Percentiles rank a stretch among this genome's conserved stretches.
Evolutionary conservation across 1,140 invertebrate species (phyloP).

Genomic region (Panagrolaimus sp.): DNA sequence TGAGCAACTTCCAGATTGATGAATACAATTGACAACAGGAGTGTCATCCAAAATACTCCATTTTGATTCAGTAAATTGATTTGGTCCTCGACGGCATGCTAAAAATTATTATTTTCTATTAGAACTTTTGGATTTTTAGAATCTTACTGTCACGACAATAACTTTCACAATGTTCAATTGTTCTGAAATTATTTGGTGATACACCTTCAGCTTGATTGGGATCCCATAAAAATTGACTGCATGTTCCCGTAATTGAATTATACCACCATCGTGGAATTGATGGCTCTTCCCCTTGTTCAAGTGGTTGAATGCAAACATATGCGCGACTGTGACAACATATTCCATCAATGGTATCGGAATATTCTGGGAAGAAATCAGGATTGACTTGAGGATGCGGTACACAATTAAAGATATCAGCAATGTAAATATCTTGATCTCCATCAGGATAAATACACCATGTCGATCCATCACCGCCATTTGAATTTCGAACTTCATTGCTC

Average conservation of each 20-base stretch:
- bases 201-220: slow-evolving; percentile 48
- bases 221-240: slow-evolving; percentile 56
- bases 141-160: slow-evolving; percentile 49
- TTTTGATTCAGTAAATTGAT: slow-evolving; percentile 42
- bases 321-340: slow-evolving; percentile 55
- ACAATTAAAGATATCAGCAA: slow-evolving; percentile 58
- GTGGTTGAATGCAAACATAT: slow-evolving; percentile 54
- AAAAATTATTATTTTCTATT: too few species aligned
- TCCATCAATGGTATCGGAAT: slow-evolving; percentile 52
- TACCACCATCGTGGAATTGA: slow-evolving; percentile 57
- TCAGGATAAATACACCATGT: slow-evolving; percentile 56
- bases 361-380: slow-evolving; percentile 52
- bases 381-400: slow-evolving; percentile 53
- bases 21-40: slow-evolving; percentile 50
- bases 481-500: slow-evolving; percentile 40
- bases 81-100: slow-evolving; percentile 44
- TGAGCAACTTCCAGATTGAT: slow-evolving; percentile 41
- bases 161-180: slow-evolving; percentile 53
- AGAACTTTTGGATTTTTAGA: too few species aligned
- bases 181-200: slow-evolving; percentile 57
- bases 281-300: slow-evolving; percentile 57
- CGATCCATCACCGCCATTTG: slow-evolving; percentile 50
- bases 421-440: slow-evolving; percentile 49
- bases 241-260: slow-evolving; percentile 54
- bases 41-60: slow-evolving; percentile 49